Evolutionary conservation across 2,113 vertebrate species (phyloP).

Genomic region (Regulus satrapa): DNA sequence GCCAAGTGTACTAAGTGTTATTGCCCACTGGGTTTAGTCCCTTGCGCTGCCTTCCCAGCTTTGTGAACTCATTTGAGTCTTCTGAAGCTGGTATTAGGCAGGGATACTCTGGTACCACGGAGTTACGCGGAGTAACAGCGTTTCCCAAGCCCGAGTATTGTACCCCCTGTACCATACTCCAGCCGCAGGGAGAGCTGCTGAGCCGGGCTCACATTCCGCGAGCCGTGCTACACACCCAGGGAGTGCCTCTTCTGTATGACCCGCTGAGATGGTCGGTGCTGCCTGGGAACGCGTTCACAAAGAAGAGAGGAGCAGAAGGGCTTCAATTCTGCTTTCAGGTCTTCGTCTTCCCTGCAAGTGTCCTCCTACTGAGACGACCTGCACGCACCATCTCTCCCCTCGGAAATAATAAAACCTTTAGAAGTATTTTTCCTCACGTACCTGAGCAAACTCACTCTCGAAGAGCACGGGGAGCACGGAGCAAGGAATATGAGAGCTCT

Average conservation of each 20-base stretch:
- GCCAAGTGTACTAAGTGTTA: neutral
- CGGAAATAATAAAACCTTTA: neutral
- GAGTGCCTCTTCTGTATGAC: accelerated
- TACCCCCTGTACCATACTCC: too few relatives aligned
- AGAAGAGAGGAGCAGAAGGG: accelerated
- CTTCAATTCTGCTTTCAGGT: neutral
- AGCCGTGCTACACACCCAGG: neutral
- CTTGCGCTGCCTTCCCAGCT: neutral
- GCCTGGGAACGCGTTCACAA: accelerated
- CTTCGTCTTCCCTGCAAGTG: neutral
- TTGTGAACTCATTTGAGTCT: neutral
- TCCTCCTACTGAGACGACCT: accelerated
- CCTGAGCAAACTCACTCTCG: neutral
- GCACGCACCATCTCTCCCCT: neutral
- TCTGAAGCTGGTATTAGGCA: neutral
- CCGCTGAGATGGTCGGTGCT: accelerated
- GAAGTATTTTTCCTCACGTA: neutral
- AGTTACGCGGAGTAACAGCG: accelerated
- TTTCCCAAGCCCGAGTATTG: neutral
- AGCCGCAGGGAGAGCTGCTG: neutral
- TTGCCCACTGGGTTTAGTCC: neutral
- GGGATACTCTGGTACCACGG: neutral
- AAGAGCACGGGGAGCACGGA: accelerated
- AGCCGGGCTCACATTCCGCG: accelerated
- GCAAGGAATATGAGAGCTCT: neutral